A percentile compares a stretch with the other conserved stretches of the same genome.
These are phyloP conservation scores for Pelvicachromis taeniatus DNA, from an alignment of 2,113 vertebrate species.

Conservation along the genomic window DNA sequence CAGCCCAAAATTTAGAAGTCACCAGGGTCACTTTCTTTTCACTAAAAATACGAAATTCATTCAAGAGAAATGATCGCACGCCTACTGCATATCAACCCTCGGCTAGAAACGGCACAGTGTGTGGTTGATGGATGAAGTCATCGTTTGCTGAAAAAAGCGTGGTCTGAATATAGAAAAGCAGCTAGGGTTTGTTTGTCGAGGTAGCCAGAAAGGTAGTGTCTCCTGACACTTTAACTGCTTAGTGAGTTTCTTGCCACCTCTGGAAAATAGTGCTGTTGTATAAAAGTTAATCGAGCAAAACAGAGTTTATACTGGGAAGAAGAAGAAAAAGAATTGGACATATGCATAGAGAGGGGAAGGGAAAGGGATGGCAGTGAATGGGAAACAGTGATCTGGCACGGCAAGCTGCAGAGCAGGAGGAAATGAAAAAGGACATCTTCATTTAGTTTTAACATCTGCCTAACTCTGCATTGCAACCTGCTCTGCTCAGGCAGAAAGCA, in stretches of 20 bases:
- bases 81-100: background rate
- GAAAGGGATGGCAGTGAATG: background rate
- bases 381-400: background rate
- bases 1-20: background rate
- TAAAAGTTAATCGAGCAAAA: slow-evolving; percentile 50
- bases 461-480: slow-evolving; percentile 18
- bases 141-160: slow-evolving; percentile 7
- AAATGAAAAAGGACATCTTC: slow-evolving; percentile 59
- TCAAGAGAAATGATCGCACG: slow-evolving; percentile 19
- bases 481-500: slow-evolving; percentile 30
- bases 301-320: slow-evolving; percentile 16
- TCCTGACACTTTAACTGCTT: slow-evolving; percentile 55
- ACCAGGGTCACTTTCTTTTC: background rate
- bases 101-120: background rate
- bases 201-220: slow-evolving; percentile 13
- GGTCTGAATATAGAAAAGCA: slow-evolving; percentile 14
- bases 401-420: slow-evolving; percentile 1
- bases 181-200: background rate
- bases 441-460: slow-evolving; percentile 55
- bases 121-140: slow-evolving; percentile 8
- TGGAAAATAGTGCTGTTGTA: slow-evolving; percentile 57
- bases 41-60: background rate
- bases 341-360: background rate
- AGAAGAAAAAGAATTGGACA: slow-evolving; percentile 6
- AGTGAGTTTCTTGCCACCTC: slow-evolving; percentile 48